A percentile compares a stretch with the other conserved stretches of the same genome.
Evolutionary conservation across 2,113 vertebrate genomes (phyloP).

Genomic region (Thunnus thynnus): DNA sequence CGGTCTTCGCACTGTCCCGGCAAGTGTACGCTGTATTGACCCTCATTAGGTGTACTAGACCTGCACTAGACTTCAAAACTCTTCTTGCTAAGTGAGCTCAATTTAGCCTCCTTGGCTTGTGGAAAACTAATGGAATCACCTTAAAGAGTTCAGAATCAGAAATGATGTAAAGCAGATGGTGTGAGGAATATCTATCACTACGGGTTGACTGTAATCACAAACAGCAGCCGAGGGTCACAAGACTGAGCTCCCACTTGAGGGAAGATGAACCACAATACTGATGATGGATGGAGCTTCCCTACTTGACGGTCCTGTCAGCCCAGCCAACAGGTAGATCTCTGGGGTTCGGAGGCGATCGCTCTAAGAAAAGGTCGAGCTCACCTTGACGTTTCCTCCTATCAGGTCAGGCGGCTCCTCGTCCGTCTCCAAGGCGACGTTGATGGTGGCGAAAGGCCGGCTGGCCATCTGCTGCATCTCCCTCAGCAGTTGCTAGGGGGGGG

Average conservation of each 20-base stretch:
- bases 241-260: constrained; percentile 23
- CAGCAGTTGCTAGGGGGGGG: constrained; percentile 92
- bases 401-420: constrained; percentile 99
- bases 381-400: constrained; percentile 98
- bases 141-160: constrained; percentile 6
- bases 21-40: constrained; percentile 1
- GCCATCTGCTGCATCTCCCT: constrained; percentile 99
- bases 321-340: neutral
- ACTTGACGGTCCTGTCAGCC: neutral
- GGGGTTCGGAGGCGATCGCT: neutral
- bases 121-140: constrained; percentile 38
- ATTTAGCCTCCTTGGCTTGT: neutral
- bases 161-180: constrained; percentile 17
- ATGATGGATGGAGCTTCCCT: constrained; percentile 27
- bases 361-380: constrained; percentile 80
- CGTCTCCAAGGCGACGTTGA: constrained; percentile 98
- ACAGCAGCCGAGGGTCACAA: neutral
- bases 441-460: constrained; percentile 97
- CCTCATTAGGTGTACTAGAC: constrained; percentile 46
- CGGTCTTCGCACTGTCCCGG: neutral
- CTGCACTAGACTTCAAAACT: constrained; percentile 32
- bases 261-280: constrained; percentile 17
- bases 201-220: constrained; percentile 19
- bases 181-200: neutral
- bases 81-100: constrained; percentile 21